Conservation (phyloP, 2,888 invertebrate species). For the Dendrolimus pini region DNA sequence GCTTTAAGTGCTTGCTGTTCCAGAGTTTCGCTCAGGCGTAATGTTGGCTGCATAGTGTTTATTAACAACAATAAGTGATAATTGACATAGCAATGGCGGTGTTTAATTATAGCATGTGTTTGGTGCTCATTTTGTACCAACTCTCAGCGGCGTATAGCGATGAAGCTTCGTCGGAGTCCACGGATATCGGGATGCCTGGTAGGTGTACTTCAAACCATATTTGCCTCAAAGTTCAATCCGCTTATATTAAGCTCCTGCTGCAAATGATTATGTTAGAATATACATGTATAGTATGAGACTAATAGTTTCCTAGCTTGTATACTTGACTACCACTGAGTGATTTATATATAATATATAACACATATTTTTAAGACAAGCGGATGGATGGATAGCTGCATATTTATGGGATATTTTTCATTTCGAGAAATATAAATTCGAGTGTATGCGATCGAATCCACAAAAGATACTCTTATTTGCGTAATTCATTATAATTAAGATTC, state of each 20-base stretch:
- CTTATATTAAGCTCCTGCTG: too few species aligned
- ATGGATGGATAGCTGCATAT: too few species aligned
- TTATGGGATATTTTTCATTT: too few species aligned
- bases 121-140: slow-evolving; percentile 58
- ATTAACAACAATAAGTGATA: slow-evolving; percentile 45
- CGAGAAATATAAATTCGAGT: too few species aligned
- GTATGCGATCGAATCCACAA: too few species aligned
- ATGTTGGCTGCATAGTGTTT: slow-evolving; percentile 49
- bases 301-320: too few species aligned
- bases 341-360: too few species aligned
- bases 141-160: slow-evolving; percentile 48
- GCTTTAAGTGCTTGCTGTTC: slow-evolving; percentile 13
- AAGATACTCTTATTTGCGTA: too few species aligned
- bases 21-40: slow-evolving; percentile 24
- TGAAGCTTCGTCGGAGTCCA: slow-evolving; percentile 55
- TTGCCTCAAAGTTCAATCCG: background rate
- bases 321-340: too few species aligned
- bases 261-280: background rate
- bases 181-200: slow-evolving; percentile 57
- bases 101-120: slow-evolving; percentile 60
- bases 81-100: slow-evolving; percentile 57
- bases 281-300: too few species aligned
- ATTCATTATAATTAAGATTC: too few species aligned
- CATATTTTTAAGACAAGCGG: too few species aligned
- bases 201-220: slow-evolving; percentile 14